Evolutionary conservation across 2,888 invertebrate genomes (phyloP).

Genomic region (Clepsis dumicolana): DNA sequence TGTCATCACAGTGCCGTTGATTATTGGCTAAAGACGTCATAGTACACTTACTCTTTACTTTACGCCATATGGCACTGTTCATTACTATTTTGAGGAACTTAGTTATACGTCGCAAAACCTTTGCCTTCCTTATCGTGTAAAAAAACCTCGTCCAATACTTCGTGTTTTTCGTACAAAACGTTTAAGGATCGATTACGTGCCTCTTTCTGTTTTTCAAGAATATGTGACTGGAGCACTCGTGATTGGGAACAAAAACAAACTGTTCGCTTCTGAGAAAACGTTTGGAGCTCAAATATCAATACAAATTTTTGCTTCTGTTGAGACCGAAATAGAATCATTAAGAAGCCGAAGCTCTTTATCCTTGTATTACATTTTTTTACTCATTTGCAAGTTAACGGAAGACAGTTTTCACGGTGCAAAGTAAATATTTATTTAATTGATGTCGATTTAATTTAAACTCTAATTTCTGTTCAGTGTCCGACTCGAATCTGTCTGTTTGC

Average conservation of each 20-base stretch:
- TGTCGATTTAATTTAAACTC: not conserved
- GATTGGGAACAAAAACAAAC: conserved; percentile 49
- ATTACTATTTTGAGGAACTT: not conserved
- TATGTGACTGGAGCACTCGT: conserved; percentile 34
- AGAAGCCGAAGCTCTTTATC: not conserved
- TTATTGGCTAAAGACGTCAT: not conserved
- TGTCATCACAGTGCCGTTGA: too few species aligned
- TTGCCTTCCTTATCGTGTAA: too few species aligned
- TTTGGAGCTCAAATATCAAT: conserved; percentile 23
- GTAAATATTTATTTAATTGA: conserved; percentile 4
- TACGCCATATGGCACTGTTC: not conserved
- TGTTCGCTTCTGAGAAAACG: conserved; percentile 44
- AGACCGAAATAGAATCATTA: conserved; percentile 28
- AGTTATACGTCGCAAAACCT: not conserved
- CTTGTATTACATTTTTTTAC: not conserved
- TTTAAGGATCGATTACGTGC: conserved; percentile 24
- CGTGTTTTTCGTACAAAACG: conserved; percentile 3
- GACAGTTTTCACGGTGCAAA: conserved; percentile 3
- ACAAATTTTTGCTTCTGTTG: conserved; percentile 21
- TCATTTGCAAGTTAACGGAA: not conserved
- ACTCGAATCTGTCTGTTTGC: conserved; percentile 2
- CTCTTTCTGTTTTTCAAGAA: conserved; percentile 26
- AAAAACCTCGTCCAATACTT: conserved; percentile 10
- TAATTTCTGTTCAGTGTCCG: conserved; percentile 9
- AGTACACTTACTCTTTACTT: not conserved